A percentile compares a stretch with the other conserved stretches of the same genome.
Evolutionary conservation across 1,140 invertebrate species (phyloP).

Genomic region (Caenorhabditis briggsae): DNA sequence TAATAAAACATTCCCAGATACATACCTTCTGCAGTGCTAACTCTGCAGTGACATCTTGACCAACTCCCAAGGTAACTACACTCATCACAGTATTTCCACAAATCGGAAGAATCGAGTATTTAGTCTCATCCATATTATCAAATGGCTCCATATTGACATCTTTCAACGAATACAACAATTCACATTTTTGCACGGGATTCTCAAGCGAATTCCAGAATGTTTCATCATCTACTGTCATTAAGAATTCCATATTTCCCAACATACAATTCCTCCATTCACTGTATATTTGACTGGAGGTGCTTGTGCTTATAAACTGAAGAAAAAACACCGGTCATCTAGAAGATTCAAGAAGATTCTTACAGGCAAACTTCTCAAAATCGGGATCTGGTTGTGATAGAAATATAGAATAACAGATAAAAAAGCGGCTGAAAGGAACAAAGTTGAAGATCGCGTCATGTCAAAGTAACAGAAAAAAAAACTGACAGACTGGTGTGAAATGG

Average conservation of each 20-base stretch:
- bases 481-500: background rate
- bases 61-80: constrained; percentile 41
- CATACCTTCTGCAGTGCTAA: background rate
- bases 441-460: constrained; percentile 17
- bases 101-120: constrained; percentile 33
- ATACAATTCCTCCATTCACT: constrained; percentile 7
- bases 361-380: constrained; percentile 2
- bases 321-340: background rate
- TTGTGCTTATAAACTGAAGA: background rate
- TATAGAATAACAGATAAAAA: background rate
- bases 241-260: background rate
- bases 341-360: background rate
- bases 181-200: constrained; percentile 26
- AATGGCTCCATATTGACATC: background rate
- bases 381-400: constrained; percentile 19
- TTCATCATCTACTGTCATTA: background rate
- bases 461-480: constrained; percentile 1
- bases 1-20: background rate
- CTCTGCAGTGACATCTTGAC: constrained; percentile 49
- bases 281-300: background rate
- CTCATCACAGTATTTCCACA: constrained; percentile 10
- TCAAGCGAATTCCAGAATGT: constrained; percentile 16
- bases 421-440: background rate
- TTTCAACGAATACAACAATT: background rate
- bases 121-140: constrained; percentile 1